These are phyloP conservation scores for Drosophila dunni DNA, from an alignment of 1,140 invertebrate genomes.

Conservation along the genomic window DNA sequence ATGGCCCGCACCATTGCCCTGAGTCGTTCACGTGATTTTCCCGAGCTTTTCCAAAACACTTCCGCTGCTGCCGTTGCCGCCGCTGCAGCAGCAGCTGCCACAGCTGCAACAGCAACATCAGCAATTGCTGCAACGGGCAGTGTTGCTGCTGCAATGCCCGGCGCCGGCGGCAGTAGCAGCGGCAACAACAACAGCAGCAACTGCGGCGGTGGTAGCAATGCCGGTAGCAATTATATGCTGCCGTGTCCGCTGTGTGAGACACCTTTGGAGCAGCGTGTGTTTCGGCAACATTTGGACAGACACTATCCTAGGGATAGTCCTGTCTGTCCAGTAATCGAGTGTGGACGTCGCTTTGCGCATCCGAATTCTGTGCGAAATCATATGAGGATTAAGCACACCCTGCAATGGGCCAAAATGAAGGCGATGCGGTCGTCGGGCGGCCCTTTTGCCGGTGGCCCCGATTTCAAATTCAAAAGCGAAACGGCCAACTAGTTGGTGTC, in stretches of 20 bases:
- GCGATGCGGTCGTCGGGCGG: conserved; percentile 90
- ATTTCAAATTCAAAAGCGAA: conserved; percentile 84
- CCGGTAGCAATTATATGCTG: conserved; percentile 81
- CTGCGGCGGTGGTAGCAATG: conserved; percentile 32
- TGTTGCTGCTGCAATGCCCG: conserved; percentile 21
- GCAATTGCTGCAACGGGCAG: conserved; percentile 53
- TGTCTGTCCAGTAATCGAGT: conserved; percentile 90
- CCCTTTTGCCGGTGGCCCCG: conserved; percentile 80
- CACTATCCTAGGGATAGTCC: conserved; percentile 93
- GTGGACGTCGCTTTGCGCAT: conserved; percentile 90
- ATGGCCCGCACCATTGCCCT: conserved; percentile 79
- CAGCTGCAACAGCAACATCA: conserved; percentile 72
- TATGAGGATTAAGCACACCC: conserved; percentile 92
- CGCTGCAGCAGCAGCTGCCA: conserved; percentile 81
- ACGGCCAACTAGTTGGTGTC: conserved; percentile 60
- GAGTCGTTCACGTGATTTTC: conserved; percentile 73
- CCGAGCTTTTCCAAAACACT: conserved; percentile 74
- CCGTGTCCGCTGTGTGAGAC: conserved; percentile 90
- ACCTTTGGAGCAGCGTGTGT: conserved; percentile 87
- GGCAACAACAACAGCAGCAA: conserved; percentile 3
- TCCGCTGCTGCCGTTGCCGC: conserved; percentile 70
- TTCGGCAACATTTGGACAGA: conserved; percentile 90
- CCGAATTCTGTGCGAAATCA: conserved; percentile 93
- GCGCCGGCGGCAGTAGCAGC: conserved; percentile 66
- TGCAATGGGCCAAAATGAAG: conserved; percentile 92